A percentile compares a stretch with the other conserved stretches of the same genome.
Evolutionary conservation across 2,113 vertebrate genomes (phyloP).

Genomic region (Labrus mixtus): DNA sequence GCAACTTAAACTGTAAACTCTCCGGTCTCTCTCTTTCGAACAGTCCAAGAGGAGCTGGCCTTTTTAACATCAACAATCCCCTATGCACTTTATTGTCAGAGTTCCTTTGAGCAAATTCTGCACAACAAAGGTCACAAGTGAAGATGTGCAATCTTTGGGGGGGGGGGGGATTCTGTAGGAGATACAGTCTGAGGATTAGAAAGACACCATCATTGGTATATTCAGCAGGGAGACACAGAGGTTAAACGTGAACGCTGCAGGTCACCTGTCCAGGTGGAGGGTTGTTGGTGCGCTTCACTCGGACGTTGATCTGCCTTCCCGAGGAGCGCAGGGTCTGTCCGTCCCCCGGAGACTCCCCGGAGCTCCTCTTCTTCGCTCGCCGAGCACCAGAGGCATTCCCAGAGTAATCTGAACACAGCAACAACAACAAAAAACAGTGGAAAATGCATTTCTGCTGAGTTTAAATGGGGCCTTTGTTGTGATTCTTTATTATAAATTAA

Average conservation of each 20-base stretch:
- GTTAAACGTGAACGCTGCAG: not conserved
- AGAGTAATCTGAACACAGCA: conserved; percentile 73
- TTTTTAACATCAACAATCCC: too few species aligned
- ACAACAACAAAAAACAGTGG: not conserved
- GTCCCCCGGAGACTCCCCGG: conserved; percentile 86
- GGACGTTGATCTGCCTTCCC: conserved; percentile 88
- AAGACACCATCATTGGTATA: too few species aligned
- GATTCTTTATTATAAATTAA: not conserved
- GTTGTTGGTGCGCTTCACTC: conserved; percentile 79
- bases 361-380: conserved; percentile 88
- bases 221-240: too few species aligned
- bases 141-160: too few species aligned
- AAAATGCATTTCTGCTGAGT: not conserved
- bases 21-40: too few species aligned
- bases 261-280: conserved; percentile 79
- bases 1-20: too few species aligned
- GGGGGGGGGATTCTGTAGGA: too few species aligned
- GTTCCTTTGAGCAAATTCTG: too few species aligned
- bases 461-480: conserved; percentile 14
- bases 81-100: too few species aligned
- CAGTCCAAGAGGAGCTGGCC: too few species aligned
- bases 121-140: too few species aligned
- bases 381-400: conserved; percentile 85
- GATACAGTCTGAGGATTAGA: too few species aligned
- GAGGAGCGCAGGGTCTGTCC: conserved; percentile 89